Evolutionary conservation across 1,140 invertebrate genomes (phyloP).

Genomic region (Euura saliciscinereae): DNA sequence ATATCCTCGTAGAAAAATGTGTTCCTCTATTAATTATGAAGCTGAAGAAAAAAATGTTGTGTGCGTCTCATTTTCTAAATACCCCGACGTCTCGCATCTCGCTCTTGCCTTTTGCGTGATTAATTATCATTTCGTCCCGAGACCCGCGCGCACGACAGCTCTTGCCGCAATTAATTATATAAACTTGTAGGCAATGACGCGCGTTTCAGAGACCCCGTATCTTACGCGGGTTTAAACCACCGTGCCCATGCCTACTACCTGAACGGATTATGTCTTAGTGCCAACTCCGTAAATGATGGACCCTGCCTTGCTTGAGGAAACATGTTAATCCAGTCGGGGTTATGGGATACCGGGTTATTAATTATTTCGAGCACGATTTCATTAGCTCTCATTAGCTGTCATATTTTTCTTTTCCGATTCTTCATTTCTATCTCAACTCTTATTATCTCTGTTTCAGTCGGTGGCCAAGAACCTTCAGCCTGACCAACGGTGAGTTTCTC

Average conservation of each 20-base stretch:
- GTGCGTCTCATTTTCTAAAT: no score
- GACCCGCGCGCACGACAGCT: not conserved
- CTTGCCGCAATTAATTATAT: constrained; percentile 37
- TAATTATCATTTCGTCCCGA: not conserved
- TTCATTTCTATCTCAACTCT: not conserved
- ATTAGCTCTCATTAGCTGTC: constrained; percentile 16
- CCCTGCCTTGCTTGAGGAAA: not conserved
- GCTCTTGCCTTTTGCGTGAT: not conserved
- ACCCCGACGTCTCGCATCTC: not conserved
- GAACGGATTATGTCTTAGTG: constrained; percentile 9
- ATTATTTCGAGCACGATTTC: constrained; percentile 17
- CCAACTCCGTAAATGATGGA: constrained; percentile 14
- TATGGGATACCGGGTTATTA: constrained; percentile 15
- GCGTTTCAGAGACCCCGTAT: constrained; percentile 10
- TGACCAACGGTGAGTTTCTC: constrained; percentile 40
- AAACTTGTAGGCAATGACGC: constrained; percentile 32
- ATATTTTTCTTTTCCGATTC: constrained; percentile 8
- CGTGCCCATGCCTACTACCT: not conserved
- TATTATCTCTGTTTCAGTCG: constrained; percentile 43
- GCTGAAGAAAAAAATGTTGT: no score
- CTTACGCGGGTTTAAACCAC: not conserved
- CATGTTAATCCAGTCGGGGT: constrained; percentile 10
- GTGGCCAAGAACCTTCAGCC: constrained; percentile 32
- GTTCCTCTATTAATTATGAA: no score
- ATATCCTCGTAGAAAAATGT: no score